Conservation (phyloP, 2,888 invertebrate genomes). For the Antitype chi region DNA sequence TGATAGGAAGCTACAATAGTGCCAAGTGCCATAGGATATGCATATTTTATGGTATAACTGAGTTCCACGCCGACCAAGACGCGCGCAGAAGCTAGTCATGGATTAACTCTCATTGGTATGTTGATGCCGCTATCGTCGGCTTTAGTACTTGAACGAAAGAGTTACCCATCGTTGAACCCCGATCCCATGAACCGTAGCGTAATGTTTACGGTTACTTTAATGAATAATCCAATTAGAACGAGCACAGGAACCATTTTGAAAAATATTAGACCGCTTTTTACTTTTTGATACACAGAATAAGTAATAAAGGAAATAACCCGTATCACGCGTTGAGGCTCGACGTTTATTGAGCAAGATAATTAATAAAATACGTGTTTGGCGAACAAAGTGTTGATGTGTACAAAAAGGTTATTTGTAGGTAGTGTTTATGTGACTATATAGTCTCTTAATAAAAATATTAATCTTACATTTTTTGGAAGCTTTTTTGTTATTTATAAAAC, state of each 20-base stretch:
- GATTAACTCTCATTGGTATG: neutral
- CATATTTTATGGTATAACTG: neutral
- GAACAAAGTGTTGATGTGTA: constrained; percentile 43
- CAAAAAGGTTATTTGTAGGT: constrained; percentile 28
- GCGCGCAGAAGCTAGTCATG: neutral
- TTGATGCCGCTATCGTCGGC: neutral
- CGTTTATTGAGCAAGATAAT: constrained; percentile 51
- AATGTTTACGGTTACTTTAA: constrained; percentile 50
- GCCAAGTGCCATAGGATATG: too few species aligned
- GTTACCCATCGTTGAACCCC: constrained; percentile 36
- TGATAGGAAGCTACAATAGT: neutral
- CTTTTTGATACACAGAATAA: constrained; percentile 46
- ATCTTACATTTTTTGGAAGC: neutral
- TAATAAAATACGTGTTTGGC: constrained; percentile 57
- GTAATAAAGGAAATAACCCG: constrained; percentile 45
- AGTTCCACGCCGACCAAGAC: neutral
- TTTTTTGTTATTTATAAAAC: neutral
- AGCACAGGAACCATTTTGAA: constrained; percentile 26
- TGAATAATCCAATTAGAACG: constrained; percentile 48
- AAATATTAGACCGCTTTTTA: constrained; percentile 40
- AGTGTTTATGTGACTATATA: constrained; percentile 27
- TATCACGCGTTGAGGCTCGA: constrained; percentile 38
- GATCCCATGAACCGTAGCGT: constrained; percentile 32
- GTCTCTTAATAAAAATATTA: neutral
- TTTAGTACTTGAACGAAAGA: constrained; percentile 16